Base-by-base conservation (phyloP, 2,797 vertebrate genomes). In the Gadopsis marmoratus region DNA sequence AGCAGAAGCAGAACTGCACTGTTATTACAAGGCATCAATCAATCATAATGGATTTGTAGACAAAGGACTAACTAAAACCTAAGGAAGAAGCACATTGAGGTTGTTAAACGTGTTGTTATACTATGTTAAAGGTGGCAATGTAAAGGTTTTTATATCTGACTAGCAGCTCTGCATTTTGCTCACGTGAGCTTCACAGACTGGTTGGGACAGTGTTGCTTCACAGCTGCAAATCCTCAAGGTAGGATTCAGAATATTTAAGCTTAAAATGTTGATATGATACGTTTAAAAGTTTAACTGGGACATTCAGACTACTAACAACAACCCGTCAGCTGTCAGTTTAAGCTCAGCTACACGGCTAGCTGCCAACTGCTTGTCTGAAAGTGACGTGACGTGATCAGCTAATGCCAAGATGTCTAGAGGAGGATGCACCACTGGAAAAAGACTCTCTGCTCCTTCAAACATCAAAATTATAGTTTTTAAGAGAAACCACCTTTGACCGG, bases 331-430 rank as follows among this genome's bases (percentile, higher is more conserved):
- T 62, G 56, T 61, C 53, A 41, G 12, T 48, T 67, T 29, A 62
- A n/a, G 13, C 19, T 41, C 5, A 54, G 14, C 23, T 26, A 23
- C 21, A 29, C 10, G 54, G 51, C 6, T 16, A 1, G 50, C 37
- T 68, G 66, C 50, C 50, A 59, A 23, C n/a, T 11, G 29, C 29
- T 45, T 7, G 53, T 23, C 53, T 70, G 78, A 45, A 23, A n/a
- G 31, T 9, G 33, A 26, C 4, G 26, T 51, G 14, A 61, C 55
- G 39, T 37, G 50, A 45, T 53, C 26, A 13, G 35, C 19, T 21
- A 19, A 41, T 8, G 23, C 45, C 21, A 60, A 68, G 47, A 41
- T 0, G 1, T 65, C 43, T 4, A 12, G 33, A 55, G n/a, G 48
- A 60, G 13, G 12, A 54, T 17, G n/a, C 33, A 14, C n/a, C 2